Evolutionary conservation across 1,140 invertebrate genomes (phyloP), one percentile per base, ranked within the genome.

Genomic region (Apis dorsata): DNA sequence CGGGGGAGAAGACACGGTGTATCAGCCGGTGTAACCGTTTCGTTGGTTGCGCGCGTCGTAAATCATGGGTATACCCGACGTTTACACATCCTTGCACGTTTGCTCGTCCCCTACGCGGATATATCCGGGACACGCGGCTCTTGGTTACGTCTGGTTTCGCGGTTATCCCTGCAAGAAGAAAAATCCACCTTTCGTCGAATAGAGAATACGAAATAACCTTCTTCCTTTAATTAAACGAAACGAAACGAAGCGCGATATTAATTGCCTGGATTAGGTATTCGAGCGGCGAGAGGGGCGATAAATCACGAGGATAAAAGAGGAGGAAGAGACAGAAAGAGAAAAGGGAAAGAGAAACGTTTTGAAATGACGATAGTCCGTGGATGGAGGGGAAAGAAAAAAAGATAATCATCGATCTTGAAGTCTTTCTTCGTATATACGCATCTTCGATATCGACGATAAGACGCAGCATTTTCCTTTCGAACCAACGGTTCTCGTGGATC

Each of bases 11-110:
- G 34, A 44, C 60, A n/a, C 28, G 75, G 19, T 63, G 66, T 68
- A 83, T 81, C 60, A 44, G 34, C 82, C 74, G 60, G 63, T 69
- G 62, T 73, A 78, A 62, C 75, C 84, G 60, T 84, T 79, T 84
- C 63, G 66, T 68, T 72, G 85, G 73, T 51, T 76, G 65, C 78
- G 71, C 71, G 75, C 76, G 77, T 81, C 84, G 86, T 89, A 89
- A 89, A 89, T 88, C 84, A 85, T 44, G 83, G 69, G 62, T 82
- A 53, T 71, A 63, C 63, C 76, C 85, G 79, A 85, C 86, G 76
- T 83, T 82, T 82, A 78, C 86, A 83, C 81, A 83, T 87, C 53
- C 85, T 79, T 70, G 62, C 70, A 49, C 68, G 70, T 44, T 44
- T 60, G 72, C 55, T 15, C 3, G 0, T 19, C 59, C n/a, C 21